Conservation (phyloP, 2,888 invertebrate species). For the Podotricha telesiphe region DNA sequence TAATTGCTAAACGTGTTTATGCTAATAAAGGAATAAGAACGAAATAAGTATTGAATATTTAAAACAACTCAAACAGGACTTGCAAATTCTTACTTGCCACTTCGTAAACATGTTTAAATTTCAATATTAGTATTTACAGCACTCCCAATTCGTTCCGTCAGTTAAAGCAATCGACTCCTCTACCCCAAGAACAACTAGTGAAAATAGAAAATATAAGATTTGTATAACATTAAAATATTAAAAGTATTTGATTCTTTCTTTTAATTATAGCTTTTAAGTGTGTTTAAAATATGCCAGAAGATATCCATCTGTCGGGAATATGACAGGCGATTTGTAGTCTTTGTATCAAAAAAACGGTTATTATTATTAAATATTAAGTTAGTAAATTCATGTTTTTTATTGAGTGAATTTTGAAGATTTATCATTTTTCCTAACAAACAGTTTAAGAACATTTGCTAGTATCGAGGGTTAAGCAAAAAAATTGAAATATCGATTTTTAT, state of each 20-base stretch:
- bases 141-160: neutral
- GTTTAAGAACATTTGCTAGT: too few relatives aligned
- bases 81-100: too few relatives aligned
- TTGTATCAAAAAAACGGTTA: conserved; percentile 20
- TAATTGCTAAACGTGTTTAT: conserved; percentile 16
- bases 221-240: conserved; percentile 7
- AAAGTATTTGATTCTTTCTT: conserved; percentile 6
- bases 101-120: too few relatives aligned
- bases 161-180: neutral
- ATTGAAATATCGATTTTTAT: too few relatives aligned
- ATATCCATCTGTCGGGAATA: conserved; percentile 2
- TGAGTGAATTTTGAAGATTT: too few relatives aligned
- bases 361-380: conserved; percentile 23
- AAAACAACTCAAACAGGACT: neutral
- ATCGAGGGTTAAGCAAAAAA: too few relatives aligned
- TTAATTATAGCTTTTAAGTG: conserved; percentile 16
- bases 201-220: conserved; percentile 5
- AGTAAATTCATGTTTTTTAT: conserved; percentile 19
- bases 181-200: conserved; percentile 8
- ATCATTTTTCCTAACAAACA: too few relatives aligned
- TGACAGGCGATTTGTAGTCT: conserved; percentile 15
- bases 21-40: conserved; percentile 11
- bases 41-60: conserved; percentile 4
- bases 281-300: conserved; percentile 11
- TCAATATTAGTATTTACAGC: neutral